Percentiles rank a stretch among this genome's conserved stretches.
These are phyloP conservation scores for Amphiprion percula DNA, from an alignment of 2,113 vertebrate species.

Conservation along the genomic window DNA sequence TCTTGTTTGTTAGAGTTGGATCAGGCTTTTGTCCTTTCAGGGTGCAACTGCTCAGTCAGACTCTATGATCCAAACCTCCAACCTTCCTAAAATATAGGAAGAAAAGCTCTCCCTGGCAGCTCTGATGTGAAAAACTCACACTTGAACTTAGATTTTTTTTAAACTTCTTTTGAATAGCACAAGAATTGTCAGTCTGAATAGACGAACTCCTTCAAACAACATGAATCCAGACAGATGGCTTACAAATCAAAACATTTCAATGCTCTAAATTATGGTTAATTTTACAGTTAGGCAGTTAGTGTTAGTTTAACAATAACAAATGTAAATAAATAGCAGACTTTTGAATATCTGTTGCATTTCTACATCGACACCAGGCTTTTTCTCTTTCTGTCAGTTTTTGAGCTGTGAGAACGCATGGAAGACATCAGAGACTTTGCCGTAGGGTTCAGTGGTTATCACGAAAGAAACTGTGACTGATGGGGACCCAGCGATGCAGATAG, in stretches of 20 bases:
- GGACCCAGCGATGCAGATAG: constrained; percentile 28
- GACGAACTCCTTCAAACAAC: background rate
- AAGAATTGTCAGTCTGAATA: background rate
- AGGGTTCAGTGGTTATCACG: constrained; percentile 19
- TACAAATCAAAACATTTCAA: background rate
- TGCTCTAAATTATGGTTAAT: background rate
- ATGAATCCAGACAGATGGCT: background rate
- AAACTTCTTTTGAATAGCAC: background rate
- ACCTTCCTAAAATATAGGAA: no score
- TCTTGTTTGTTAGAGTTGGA: no score
- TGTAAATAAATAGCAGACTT: background rate
- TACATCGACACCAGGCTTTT: background rate
- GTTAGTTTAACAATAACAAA: background rate
- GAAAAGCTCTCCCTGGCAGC: no score
- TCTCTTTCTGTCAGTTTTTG: constrained; percentile 3
- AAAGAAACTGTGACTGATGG: constrained; percentile 33
- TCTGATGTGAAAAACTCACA: no score
- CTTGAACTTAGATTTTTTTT: no score
- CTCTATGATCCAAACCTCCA: no score
- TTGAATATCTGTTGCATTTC: background rate
- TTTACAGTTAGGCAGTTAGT: background rate
- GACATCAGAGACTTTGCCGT: constrained; percentile 9
- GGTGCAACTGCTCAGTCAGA: no score
- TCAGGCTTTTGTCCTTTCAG: no score
- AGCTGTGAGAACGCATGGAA: constrained; percentile 24